Base-by-base conservation (phyloP, 2,797 vertebrate species). In the Malurus leucopterus region DNA sequence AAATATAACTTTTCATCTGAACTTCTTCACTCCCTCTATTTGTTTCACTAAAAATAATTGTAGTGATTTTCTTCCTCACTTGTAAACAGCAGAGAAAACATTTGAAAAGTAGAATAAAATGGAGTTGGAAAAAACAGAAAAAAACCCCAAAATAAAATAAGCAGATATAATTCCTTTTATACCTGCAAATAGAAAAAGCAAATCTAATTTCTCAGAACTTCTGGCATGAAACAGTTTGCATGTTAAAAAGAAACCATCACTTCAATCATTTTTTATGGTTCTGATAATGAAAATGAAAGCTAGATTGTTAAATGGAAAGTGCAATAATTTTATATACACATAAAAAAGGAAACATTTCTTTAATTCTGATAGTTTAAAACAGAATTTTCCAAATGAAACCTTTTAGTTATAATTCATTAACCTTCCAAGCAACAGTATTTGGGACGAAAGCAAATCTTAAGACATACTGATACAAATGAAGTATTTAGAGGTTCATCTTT, bases 331-430 rank as follows among this genome's bases (percentile, higher is more conserved):
- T 92, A 91, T 90, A 92, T 12, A 82, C 59, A 61, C 89, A 73
- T 93, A 90, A 94, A 95, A 95, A 89, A 93, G 74, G 84, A 92
- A 80, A 50, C 6, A 24, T 93, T 96, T 70, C 76, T 96, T 95
- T 96, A 87, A 96, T 96, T 96, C 86, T 76, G 43, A 91, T 95
- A 94, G 95, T 96, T 96, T 95, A 91, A 97, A 96, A 94, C 69
- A 97, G 95, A 95, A 94, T 86, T 95, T 95, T 95, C 59, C 76
- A 95, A 94, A 94, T 94, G 70, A 92, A 95, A 81, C 73, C 81
- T 94, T 96, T 96, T 91, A 82, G 83, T 72, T 95, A 91, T 85
- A 91, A 96, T 92, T 95, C 87, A 93, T 92, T 92, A 95, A 76
- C 71, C 82, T 86, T 50, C 15, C 19, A 61, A 69, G 47, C 43